A percentile compares a stretch with the other conserved stretches of the same genome.
phyloP scores from a whole-genome alignment of 2,888 invertebrate genomes.

The Thalpophila matura region DNA sequence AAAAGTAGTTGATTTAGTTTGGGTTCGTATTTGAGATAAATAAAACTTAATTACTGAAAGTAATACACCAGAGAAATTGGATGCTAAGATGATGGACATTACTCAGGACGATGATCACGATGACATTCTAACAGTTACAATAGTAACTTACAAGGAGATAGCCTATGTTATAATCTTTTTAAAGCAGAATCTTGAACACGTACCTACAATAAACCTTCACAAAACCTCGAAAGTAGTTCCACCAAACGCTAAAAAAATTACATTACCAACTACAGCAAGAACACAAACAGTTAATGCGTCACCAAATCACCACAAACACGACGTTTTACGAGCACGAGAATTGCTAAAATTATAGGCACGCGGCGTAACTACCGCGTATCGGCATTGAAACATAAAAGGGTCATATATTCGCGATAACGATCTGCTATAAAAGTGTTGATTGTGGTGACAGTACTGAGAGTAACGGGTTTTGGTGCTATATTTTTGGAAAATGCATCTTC shows the following conservation, averaged over 20 bases:
- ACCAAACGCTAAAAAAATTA: background rate
- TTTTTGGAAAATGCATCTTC: slow-evolving; percentile 25
- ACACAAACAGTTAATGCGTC: background rate
- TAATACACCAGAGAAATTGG: too few species aligned
- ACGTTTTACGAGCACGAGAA: slow-evolving; percentile 23
- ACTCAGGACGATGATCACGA: too few species aligned
- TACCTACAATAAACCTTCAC: background rate
- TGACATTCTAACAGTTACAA: too few species aligned
- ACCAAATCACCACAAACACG: slow-evolving; percentile 26
- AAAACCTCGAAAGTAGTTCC: background rate
- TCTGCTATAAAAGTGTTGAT: slow-evolving; percentile 53
- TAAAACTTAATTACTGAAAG: too few species aligned
- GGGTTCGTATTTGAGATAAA: background rate
- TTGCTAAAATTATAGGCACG: slow-evolving; percentile 27
- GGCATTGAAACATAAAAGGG: slow-evolving; percentile 45
- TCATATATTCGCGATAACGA: slow-evolving; percentile 46
- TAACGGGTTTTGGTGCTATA: slow-evolving; percentile 19
- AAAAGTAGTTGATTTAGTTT: background rate
- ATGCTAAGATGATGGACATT: too few species aligned
- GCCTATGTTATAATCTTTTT: too few species aligned
- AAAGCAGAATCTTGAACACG: too few species aligned
- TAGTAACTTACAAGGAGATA: too few species aligned
- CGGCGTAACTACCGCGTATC: slow-evolving; percentile 13
- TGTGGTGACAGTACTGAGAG: slow-evolving; percentile 32
- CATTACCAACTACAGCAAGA: slow-evolving; percentile 1